These are phyloP conservation scores for Chesias legatella DNA, from an alignment of 2,888 invertebrate genomes.

Conservation along the genomic window DNA sequence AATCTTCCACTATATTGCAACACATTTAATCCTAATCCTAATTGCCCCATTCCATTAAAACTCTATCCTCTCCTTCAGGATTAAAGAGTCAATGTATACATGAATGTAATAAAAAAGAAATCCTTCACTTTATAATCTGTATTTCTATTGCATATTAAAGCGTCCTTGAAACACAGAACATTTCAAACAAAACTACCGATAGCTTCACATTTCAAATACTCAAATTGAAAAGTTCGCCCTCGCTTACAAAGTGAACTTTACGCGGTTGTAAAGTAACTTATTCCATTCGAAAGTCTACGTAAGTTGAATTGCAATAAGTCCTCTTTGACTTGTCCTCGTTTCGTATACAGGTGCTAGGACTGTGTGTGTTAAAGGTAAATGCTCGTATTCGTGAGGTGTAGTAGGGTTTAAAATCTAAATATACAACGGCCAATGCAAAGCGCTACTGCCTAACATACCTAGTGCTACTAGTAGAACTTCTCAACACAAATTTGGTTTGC, in stretches of 20 bases:
- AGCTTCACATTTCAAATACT: constrained; percentile 1
- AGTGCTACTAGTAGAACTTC: no score
- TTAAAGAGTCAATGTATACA: no score
- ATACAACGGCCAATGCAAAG: no score
- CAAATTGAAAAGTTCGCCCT: constrained; percentile 10
- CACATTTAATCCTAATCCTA: no score
- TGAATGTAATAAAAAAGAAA: no score
- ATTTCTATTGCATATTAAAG: background rate
- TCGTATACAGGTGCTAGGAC: constrained; percentile 33
- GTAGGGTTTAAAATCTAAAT: no score
- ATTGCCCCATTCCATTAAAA: no score
- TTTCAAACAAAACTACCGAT: background rate
- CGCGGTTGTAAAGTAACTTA: constrained; percentile 10
- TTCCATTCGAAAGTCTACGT: constrained; percentile 10
- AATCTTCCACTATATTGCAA: no score
- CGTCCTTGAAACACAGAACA: background rate
- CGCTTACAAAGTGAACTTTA: constrained; percentile 6
- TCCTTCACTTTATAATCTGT: no score
- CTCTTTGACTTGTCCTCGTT: background rate
- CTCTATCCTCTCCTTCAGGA: no score
- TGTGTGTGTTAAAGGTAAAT: constrained; percentile 40
- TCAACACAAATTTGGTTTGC: no score
- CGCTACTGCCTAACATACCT: no score
- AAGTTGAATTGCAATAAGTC: constrained; percentile 14
- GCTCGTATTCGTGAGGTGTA: constrained; percentile 9